Base-by-base conservation (phyloP, 2,797 vertebrate species). In the Sebastolobus altivelis region DNA sequence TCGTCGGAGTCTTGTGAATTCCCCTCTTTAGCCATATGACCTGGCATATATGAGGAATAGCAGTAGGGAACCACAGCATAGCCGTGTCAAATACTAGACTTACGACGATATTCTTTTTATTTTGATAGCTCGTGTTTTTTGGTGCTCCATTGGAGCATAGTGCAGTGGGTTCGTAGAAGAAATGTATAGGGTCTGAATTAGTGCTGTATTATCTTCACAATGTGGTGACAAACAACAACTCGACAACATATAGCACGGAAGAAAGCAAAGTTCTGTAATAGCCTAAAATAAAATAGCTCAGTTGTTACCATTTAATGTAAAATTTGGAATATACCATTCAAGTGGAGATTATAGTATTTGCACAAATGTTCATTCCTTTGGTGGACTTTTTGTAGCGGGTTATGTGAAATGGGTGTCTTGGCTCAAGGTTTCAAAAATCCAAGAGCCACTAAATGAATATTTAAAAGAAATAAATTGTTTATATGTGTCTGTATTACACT, bases 81-180 rank as follows among this genome's bases (percentile, higher is more conserved):
- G 35, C 55, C 1, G 71, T 88, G 87, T 82, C 65, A 78, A 86
- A 84, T 87, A 60, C 38, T 88, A 74, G 65, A 85, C 63, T 62
- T 80, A 60, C 3, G 8, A 65, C 60, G 25, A 85, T 77, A 54
- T 38, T 77, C 63, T 76, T 82, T 79, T 56, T 29, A 72, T 82
- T 88, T 89, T 75, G 67, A 81, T 85, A 81, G 81, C 68, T 80
- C 38, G 79, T 89, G 69, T 72, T 86, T 83, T 49, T 79, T 87
- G 40, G 61, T 85, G 75, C 78, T 90, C 62, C 16, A 80, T 75
- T 75, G 66, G 49, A 79, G 72, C 74, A 61, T 79, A 60, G 81
- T 91, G 60, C 63, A 69, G 82, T 90, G 58, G 76, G 88, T 56
- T 88, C 52, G 79, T 90, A 91, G 88, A 71, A 85, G 43, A 86